A percentile compares a stretch with the other conserved stretches of the same genome.
These are phyloP conservation scores for Deilephila elpenor DNA, from an alignment of 2,888 invertebrate genomes.

Conservation along the genomic window DNA sequence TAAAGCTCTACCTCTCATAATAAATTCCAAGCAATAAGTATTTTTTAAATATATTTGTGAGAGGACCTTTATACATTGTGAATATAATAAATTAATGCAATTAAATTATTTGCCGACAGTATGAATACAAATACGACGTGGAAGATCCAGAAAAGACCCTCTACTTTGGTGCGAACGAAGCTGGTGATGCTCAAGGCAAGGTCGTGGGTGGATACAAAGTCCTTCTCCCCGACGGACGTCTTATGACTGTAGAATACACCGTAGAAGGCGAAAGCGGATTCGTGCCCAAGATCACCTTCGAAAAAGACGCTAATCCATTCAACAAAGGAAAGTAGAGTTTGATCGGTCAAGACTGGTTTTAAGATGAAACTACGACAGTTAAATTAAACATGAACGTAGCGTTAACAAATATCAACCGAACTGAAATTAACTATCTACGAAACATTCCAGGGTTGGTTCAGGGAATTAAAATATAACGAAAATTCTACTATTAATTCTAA, in stretches of 20 bases:
- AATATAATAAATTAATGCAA: neutral
- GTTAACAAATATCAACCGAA: neutral
- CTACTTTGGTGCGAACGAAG: constrained; percentile 88
- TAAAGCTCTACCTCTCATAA: too few relatives aligned
- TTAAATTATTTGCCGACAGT: constrained; percentile 75
- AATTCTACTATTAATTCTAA: neutral
- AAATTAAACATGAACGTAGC: constrained; percentile 37
- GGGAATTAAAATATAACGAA: neutral
- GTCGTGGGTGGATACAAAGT: constrained; percentile 88
- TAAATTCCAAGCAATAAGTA: too few relatives aligned
- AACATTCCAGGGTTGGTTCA: neutral
- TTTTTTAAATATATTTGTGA: too few relatives aligned
- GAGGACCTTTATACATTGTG: neutral
- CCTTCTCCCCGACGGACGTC: constrained; percentile 87
- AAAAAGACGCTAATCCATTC: constrained; percentile 85
- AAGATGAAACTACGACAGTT: constrained; percentile 35
- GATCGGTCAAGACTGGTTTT: constrained; percentile 39
- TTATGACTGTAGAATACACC: constrained; percentile 89
- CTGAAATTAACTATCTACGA: neutral
- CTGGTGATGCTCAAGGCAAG: constrained; percentile 86
- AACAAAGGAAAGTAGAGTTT: constrained; percentile 67
- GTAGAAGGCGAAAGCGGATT: constrained; percentile 90
- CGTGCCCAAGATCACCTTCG: constrained; percentile 88
- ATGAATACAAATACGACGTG: constrained; percentile 90
- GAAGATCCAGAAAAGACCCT: constrained; percentile 88